phyloP scores from a whole-genome alignment of 1,140 invertebrate genomes.

The Branchinecta lynchi region DNA sequence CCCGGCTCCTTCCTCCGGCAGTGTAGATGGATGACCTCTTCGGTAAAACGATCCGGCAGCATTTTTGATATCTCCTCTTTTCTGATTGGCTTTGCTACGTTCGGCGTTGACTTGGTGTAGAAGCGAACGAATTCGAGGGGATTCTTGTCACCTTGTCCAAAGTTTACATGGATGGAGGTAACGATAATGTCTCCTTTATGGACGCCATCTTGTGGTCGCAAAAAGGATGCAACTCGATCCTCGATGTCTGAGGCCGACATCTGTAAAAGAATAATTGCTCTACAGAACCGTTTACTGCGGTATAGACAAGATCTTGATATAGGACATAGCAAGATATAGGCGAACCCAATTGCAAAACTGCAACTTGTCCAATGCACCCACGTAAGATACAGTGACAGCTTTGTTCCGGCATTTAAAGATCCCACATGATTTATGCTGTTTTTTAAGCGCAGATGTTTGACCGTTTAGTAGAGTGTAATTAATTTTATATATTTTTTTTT shows the following conservation, averaged over 20 bases:
- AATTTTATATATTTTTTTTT: no score
- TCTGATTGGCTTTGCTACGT: conserved; percentile 1
- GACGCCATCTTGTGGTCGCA: neutral
- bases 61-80: neutral
- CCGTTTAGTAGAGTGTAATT: no score
- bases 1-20: neutral
- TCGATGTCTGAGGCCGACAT: neutral
- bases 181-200: neutral
- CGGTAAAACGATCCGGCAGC: neutral
- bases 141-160: neutral
- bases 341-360: no score
- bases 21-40: neutral
- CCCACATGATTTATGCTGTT: no score
- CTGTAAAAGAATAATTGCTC: neutral
- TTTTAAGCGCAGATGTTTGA: no score
- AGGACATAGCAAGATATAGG: no score
- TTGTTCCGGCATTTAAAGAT: no score
- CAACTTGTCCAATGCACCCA: no score
- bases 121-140: neutral
- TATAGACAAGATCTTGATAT: no score
- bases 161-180: neutral
- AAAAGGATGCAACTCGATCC: neutral
- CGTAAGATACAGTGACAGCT: no score
- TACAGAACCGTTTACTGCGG: no score
- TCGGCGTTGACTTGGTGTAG: neutral